Evolutionary conservation across 2,113 vertebrate genomes (phyloP).

Genomic region (Chroicocephalus ridibundus): DNA sequence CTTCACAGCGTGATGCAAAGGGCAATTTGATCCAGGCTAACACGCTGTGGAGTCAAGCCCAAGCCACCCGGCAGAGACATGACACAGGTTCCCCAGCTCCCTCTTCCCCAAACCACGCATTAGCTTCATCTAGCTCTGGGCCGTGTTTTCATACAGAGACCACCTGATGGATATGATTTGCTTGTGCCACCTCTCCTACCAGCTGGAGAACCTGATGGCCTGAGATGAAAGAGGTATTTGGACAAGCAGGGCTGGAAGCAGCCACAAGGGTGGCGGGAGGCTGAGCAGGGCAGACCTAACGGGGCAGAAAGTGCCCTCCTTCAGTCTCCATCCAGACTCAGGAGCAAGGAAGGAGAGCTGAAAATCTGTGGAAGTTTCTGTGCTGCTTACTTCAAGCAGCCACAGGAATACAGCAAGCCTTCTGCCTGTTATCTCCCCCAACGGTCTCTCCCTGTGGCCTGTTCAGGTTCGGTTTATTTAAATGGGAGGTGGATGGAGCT

Average conservation of each 20-base stretch:
- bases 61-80: neutral
- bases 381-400: neutral
- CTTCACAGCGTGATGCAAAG: neutral
- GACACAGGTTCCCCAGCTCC: neutral
- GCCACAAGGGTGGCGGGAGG: neutral
- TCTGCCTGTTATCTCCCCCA: neutral
- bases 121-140: neutral
- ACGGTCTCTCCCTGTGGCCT: neutral
- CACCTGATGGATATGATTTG: rapidly evolving
- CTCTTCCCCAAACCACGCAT: neutral
- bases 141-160: neutral
- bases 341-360: neutral
- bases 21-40: neutral
- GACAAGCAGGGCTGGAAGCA: neutral
- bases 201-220: neutral
- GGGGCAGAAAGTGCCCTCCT: neutral
- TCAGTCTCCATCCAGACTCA: neutral
- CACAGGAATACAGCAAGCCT: neutral
- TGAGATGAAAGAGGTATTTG: neutral
- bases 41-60: neutral
- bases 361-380: neutral
- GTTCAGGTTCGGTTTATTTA: neutral
- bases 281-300: neutral
- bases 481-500: neutral
- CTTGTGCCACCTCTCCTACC: neutral